Conservation (phyloP, 2,113 vertebrate species). For the Gila orcuttii region DNA sequence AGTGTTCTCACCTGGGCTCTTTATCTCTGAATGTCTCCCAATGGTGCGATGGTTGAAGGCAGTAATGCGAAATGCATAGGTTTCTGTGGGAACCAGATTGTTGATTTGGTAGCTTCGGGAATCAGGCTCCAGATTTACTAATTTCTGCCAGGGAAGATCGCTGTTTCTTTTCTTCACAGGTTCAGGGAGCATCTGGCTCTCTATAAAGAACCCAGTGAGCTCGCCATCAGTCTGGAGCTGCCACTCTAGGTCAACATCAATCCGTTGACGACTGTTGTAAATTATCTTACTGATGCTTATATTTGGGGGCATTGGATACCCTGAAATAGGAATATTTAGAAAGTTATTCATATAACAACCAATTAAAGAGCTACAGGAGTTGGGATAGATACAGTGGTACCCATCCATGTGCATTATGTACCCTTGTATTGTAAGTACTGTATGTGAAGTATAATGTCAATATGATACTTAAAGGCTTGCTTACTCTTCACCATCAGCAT, state of each 20-base stretch:
- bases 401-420: not conserved
- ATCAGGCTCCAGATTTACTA: slow-evolving; percentile 77
- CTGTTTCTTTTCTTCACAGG: slow-evolving; percentile 48
- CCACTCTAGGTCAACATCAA: slow-evolving; percentile 87
- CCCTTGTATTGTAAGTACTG: not conserved
- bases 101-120: slow-evolving; percentile 74
- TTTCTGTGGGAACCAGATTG: slow-evolving; percentile 78
- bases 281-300: slow-evolving; percentile 81
- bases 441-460: not conserved
- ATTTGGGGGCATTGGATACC: slow-evolving; percentile 85
- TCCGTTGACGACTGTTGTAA: slow-evolving; percentile 77
- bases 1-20: slow-evolving; percentile 85
- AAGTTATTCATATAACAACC: not conserved
- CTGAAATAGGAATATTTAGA: slow-evolving; percentile 61
- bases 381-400: not conserved
- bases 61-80: slow-evolving; percentile 83
- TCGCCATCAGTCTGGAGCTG: slow-evolving; percentile 67
- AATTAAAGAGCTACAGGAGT: not conserved
- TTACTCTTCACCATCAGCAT: slow-evolving; percentile 83
- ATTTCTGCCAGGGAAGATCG: slow-evolving; percentile 75
- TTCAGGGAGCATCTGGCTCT: slow-evolving; percentile 72
- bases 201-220: slow-evolving; percentile 84
- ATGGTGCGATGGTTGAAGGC: slow-evolving; percentile 85
- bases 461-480: slow-evolving; percentile 36
- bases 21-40: slow-evolving; percentile 84